phyloP scores from a whole-genome alignment of 2,113 vertebrate genomes.

The Chiloscyllium plagiosum region DNA sequence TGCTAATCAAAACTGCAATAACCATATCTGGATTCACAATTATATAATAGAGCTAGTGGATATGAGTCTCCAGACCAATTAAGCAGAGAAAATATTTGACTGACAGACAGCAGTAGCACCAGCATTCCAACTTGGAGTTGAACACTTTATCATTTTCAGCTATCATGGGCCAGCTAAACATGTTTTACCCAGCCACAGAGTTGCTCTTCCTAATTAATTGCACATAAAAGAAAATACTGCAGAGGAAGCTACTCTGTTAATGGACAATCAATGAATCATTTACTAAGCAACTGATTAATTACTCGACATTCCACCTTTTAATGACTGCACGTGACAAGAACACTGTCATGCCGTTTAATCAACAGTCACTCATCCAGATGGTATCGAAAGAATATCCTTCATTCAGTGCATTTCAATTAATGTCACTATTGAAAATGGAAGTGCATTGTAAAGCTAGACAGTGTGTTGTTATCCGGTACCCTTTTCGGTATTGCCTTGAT shows the following conservation, averaged over 20 bases:
- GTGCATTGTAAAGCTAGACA: not conserved
- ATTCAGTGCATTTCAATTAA: conserved; percentile 13
- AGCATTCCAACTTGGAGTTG: not conserved
- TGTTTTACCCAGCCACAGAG: not conserved
- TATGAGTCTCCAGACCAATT: not conserved
- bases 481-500: conserved; percentile 6
- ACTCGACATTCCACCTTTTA: conserved; percentile 32
- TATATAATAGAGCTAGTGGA: not conserved
- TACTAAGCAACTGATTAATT: conserved; percentile 27
- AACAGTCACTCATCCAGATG: conserved; percentile 3
- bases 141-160: not conserved
- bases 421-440: not conserved
- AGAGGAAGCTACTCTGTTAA: conserved; percentile 17
- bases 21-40: not conserved
- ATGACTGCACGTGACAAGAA: conserved; percentile 22
- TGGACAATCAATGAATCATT: conserved; percentile 34
- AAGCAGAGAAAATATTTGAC: not conserved
- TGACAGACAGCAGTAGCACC: not conserved
- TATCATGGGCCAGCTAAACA: not conserved
- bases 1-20: not conserved
- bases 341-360: conserved; percentile 2
- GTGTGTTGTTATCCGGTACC: not conserved
- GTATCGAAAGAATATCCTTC: conserved; percentile 1
- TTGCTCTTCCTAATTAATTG: conserved; percentile 25
- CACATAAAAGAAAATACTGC: conserved; percentile 27